Percentiles rank a stretch among this genome's conserved stretches.
These are phyloP conservation scores for Hydrozoanthus tunicans DNA, from an alignment of 64 coral and sea anemone genomes.

Conservation along the genomic window DNA sequence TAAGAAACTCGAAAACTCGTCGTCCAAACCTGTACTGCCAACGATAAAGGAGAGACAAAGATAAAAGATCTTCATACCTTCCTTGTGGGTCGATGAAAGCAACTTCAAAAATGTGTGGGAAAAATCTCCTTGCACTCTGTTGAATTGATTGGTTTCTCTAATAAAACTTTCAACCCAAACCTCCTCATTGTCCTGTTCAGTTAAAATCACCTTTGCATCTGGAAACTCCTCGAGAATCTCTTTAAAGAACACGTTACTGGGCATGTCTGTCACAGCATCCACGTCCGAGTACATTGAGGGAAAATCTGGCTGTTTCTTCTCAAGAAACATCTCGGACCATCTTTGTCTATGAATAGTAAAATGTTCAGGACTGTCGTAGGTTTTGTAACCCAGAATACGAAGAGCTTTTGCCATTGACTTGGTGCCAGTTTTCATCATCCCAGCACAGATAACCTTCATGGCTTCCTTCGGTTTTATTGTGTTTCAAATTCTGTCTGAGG, in stretches of 20 bases:
- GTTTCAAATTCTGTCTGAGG: too few species aligned
- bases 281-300: not conserved
- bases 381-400: not conserved
- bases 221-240: not conserved
- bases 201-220: not conserved
- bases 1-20: not conserved
- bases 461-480: not conserved
- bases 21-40: not conserved
- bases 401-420: not conserved
- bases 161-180: slow-evolving; percentile 2
- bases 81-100: not conserved
- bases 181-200: not conserved
- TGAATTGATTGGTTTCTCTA: not conserved
- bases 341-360: not conserved
- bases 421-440: slow-evolving; percentile 14
- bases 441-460: slow-evolving; percentile 11
- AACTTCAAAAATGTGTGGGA: not conserved
- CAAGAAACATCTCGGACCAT: not conserved
- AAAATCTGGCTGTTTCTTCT: not conserved
- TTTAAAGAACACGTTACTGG: not conserved
- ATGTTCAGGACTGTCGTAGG: not conserved
- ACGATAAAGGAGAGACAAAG: not conserved
- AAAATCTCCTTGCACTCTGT: not conserved
- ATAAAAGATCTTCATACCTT: not conserved
- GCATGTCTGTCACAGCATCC: not conserved